Evolutionary conservation across 2,113 vertebrate genomes (phyloP).

Genomic region (Chamaetylas fuelleborni): DNA sequence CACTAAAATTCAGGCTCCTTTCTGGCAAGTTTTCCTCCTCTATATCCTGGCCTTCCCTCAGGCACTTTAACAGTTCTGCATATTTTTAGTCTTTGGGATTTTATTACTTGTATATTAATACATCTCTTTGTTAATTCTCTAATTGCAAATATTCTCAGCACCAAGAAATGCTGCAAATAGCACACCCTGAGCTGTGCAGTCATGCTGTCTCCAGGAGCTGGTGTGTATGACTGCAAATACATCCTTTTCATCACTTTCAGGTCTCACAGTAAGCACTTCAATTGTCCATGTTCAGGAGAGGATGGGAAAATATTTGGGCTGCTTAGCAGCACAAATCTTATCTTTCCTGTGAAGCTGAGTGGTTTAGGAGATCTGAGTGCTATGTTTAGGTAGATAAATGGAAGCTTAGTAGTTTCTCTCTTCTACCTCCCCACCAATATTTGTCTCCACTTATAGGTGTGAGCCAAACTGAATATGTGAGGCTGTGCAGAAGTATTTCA

Average conservation of each 20-base stretch:
- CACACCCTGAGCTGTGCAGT: not conserved
- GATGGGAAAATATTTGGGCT: not conserved
- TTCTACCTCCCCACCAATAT: not conserved
- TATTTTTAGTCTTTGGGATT: not conserved
- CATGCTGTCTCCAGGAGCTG: accelerated
- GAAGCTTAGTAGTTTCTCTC: not conserved
- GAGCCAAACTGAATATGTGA: not conserved
- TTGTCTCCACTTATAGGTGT: not conserved
- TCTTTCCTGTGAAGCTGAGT: not conserved
- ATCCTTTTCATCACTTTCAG: not conserved
- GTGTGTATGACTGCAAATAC: not conserved
- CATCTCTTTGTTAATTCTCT: not conserved
- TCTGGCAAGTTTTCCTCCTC: not conserved
- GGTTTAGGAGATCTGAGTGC: not conserved
- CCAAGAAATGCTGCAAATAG: not conserved
- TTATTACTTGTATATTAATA: not conserved
- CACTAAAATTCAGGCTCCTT: not conserved
- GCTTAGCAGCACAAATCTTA: not conserved
- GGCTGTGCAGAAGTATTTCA: accelerated
- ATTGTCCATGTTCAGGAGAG: not conserved
- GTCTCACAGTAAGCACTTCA: not conserved
- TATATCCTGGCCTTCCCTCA: not conserved
- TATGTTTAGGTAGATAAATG: not conserved
- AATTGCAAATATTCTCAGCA: not conserved
- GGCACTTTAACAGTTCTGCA: not conserved